These are phyloP conservation scores for Amphilophus citrinellus DNA, from an alignment of 2,113 vertebrate species.

Conservation along the genomic window DNA sequence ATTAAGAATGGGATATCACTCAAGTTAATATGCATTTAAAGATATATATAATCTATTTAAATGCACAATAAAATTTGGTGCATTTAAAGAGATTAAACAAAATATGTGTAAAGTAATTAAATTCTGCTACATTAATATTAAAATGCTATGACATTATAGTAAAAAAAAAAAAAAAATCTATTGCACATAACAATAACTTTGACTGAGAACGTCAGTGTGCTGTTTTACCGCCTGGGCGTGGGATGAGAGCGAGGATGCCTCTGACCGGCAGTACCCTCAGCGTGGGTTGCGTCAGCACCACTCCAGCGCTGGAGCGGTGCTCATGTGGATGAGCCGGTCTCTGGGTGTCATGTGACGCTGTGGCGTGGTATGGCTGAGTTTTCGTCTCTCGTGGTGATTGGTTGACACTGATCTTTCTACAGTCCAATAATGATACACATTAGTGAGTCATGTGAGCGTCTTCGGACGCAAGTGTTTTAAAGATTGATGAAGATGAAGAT, in stretches of 20 bases:
- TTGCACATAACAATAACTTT: not conserved
- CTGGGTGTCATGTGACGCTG: slow-evolving; percentile 52
- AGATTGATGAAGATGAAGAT: not conserved
- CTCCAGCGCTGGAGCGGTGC: slow-evolving; percentile 18
- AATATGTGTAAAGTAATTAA: not conserved
- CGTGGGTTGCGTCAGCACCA: slow-evolving; percentile 50
- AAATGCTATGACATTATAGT: not conserved
- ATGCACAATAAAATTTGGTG: not conserved
- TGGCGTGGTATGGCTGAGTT: slow-evolving; percentile 51
- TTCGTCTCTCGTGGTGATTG: slow-evolving; percentile 62
- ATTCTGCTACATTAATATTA: not conserved
- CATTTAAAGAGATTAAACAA: not conserved
- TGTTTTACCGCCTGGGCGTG: not conserved
- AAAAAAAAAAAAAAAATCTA: not conserved
- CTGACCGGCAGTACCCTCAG: slow-evolving; percentile 55
- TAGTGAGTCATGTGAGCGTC: not conserved
- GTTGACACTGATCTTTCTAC: slow-evolving; percentile 62
- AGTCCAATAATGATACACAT: slow-evolving; percentile 23
- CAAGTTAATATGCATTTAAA: no score
- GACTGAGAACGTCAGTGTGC: not conserved
- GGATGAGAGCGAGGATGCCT: slow-evolving; percentile 23
- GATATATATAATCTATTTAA: no score
- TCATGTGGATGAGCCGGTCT: slow-evolving; percentile 37
- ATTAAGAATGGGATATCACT: no score
- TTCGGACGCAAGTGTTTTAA: not conserved